Percentiles rank a stretch among this genome's conserved stretches.
Conservation (phyloP, 35 echinoderm and acorn worm species). For the Anneissia japonica region DNA sequence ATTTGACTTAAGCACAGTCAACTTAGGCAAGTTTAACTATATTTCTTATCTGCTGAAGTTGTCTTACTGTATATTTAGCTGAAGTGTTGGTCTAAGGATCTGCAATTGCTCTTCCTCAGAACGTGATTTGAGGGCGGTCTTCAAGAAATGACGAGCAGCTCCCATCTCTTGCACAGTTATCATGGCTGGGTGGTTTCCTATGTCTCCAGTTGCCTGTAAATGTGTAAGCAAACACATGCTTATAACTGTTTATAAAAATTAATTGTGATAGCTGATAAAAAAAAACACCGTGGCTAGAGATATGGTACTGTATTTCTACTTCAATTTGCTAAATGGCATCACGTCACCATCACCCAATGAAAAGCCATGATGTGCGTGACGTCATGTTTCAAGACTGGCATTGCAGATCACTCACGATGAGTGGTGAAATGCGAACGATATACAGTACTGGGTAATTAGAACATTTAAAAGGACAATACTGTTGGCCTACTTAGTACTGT, state of each 20-base stretch:
- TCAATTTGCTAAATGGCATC: no score
- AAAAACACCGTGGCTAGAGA: no score
- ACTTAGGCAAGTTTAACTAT: neutral
- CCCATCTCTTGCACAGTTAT: slow-evolving; percentile 94
- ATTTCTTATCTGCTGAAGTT: neutral
- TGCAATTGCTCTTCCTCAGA: slow-evolving; percentile 72
- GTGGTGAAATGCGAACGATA: no score
- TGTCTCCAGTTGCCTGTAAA: slow-evolving; percentile 51
- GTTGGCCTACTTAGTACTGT: no score
- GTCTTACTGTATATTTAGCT: slow-evolving; percentile 76
- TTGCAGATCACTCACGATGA: no score
- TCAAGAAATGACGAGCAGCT: slow-evolving; percentile 88
- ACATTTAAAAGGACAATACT: no score
- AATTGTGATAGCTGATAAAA: neutral
- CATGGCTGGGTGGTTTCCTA: slow-evolving; percentile 82
- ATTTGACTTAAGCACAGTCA: neutral
- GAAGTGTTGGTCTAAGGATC: slow-evolving; percentile 69
- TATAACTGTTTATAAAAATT: neutral
- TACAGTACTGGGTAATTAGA: no score
- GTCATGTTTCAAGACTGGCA: no score
- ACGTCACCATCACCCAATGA: no score
- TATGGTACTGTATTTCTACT: no score
- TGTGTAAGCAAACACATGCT: no score
- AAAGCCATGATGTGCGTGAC: no score
- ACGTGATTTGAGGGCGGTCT: slow-evolving; percentile 68